Base-by-base conservation (phyloP, 2,797 vertebrate genomes). In the Meda fulgida region DNA sequence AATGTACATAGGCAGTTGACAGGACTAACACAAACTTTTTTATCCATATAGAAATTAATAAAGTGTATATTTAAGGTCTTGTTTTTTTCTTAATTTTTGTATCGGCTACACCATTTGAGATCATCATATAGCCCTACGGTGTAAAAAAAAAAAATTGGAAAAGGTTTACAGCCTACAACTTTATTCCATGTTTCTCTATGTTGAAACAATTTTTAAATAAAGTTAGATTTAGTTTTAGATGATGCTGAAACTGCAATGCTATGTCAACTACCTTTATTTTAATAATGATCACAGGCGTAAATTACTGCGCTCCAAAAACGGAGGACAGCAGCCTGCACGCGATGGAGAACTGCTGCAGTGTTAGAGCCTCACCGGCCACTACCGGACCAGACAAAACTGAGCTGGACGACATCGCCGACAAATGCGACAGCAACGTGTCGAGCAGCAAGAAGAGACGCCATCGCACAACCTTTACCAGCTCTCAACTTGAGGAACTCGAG, bases 371-470 rank as follows among this genome's bases (percentile, higher is more conserved):
- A 10, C 97, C 97, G 0, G 96, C 90, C 75, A 80, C 92, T 0
- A 92, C 94, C 86, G 94, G 95, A 6, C 95, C 93, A 67, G 96
- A 95, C 82, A 98, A 97, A 78, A 92, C 94, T 0, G 97, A 98
- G 8, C 84, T 97, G 91, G 97, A 98, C 80, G 97, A 99, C 89
- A 93, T 96, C 66, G 95, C 94, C 6, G 96, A 97, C 91, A 99
- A 98, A 86, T 97, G 98, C 88, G 98, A 99, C 96, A 98, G 97
- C 80, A 99, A 99, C 43, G 98, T 99, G 86, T 98, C 98, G 88
- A 99, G 98, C 94, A 99, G 98, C 88, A 99, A 99, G 92, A 99
- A 99, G 93, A 92, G 98, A 90, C 94, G 98, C 51, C 98, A 99
- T 92, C 92, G 98, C 89, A 99, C 98, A 16, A 99, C 98, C 48